Evolutionary conservation across 2,113 vertebrate species (phyloP).

Genomic region (Illadopsis cleaveri): DNA sequence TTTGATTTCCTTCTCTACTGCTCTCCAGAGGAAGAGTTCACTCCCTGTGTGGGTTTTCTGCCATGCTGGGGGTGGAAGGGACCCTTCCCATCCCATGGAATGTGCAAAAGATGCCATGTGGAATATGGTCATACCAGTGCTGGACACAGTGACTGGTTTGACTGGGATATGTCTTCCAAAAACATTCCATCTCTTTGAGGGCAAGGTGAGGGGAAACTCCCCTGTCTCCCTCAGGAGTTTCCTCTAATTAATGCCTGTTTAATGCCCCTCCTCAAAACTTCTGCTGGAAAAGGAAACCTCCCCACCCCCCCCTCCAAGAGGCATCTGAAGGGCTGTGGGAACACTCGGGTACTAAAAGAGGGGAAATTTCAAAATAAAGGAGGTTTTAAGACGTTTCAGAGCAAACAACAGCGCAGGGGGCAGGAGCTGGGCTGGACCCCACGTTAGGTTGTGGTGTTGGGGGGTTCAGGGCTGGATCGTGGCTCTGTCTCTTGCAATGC

Average conservation of each 20-base stretch:
- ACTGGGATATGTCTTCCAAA: neutral
- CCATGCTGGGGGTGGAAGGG: neutral
- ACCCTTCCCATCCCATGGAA: neutral
- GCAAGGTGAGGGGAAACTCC: neutral
- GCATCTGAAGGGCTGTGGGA: rapidly evolving
- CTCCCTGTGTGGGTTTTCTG: neutral
- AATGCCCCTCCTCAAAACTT: neutral
- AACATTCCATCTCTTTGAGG: neutral
- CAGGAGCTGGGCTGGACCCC: neutral
- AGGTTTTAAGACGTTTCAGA: neutral
- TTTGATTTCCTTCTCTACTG: neutral
- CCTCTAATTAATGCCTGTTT: neutral
- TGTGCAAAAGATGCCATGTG: neutral
- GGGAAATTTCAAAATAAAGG: neutral
- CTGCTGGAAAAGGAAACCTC: neutral
- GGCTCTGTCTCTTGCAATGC: neutral
- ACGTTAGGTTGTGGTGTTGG: neutral
- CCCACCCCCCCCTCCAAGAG: rapidly evolving
- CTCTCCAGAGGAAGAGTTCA: neutral
- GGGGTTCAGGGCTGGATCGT: neutral
- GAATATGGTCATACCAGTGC: neutral
- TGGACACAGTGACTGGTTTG: neutral
- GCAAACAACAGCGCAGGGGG: neutral
- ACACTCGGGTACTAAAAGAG: rapidly evolving
- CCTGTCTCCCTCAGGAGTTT: rapidly evolving